Conservation (phyloP, 2,113 vertebrate genomes). For the Cichladusa arquata region DNA sequence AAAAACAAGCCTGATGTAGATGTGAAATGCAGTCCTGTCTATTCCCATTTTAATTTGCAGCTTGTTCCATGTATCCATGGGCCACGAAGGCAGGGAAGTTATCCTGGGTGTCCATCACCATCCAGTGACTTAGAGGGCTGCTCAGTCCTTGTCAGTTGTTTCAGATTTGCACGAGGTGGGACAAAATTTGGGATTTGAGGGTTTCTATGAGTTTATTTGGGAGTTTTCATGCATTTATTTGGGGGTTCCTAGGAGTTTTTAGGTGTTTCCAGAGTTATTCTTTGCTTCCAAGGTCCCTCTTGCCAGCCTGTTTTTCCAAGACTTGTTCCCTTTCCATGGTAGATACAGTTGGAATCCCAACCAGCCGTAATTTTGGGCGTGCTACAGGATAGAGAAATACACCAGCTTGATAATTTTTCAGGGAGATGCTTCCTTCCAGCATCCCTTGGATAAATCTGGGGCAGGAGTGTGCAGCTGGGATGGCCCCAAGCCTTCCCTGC, state of each 20-base stretch:
- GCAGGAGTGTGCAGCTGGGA: background rate
- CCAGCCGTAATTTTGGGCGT: fast-evolving
- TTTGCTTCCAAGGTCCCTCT: background rate
- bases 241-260: background rate
- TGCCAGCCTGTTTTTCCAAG: background rate
- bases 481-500: background rate
- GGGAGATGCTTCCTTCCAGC: background rate
- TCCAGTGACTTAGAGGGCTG: background rate
- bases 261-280: background rate
- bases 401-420: background rate
- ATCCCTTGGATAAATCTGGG: fast-evolving
- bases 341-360: background rate
- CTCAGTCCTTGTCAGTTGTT: background rate
- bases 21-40: background rate
- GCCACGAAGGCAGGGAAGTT: background rate
- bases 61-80: background rate
- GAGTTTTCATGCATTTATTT: background rate
- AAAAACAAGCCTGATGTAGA: constrained; percentile 23
- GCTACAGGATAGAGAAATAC: background rate
- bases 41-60: background rate
- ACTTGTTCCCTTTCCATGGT: background rate
- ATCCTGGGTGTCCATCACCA: background rate
- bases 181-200: background rate
- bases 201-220: background rate
- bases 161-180: background rate